These are phyloP conservation scores for Apodemia hepburni DNA, from an alignment of 2,888 invertebrate species.

Conservation along the genomic window DNA sequence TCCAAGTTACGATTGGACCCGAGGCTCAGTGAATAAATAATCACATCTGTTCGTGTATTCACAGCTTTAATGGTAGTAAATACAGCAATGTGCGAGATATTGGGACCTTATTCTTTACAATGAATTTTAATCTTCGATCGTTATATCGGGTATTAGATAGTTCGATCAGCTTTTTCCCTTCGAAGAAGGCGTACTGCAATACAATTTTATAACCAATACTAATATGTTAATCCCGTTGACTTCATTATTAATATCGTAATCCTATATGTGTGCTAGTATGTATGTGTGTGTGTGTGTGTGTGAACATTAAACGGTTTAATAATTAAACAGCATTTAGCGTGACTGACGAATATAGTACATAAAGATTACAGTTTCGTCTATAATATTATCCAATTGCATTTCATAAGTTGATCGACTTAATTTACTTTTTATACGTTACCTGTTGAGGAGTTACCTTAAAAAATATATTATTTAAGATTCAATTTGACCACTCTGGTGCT, in stretches of 20 bases:
- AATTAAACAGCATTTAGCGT: no score
- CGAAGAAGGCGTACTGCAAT: not conserved
- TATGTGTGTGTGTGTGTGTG: not conserved
- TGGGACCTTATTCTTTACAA: constrained; percentile 14
- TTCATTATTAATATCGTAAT: not conserved
- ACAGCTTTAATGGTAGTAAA: not conserved
- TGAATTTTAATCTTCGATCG: not conserved
- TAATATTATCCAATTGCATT: no score
- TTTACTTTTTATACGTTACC: no score
- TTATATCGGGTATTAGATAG: not conserved
- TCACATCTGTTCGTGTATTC: not conserved
- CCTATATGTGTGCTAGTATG: not conserved
- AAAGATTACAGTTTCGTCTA: no score
- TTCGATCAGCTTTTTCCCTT: not conserved
- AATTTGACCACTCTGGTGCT: no score
- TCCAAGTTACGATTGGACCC: not conserved
- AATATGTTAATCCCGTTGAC: not conserved
- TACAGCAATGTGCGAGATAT: constrained; percentile 21
- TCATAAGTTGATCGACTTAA: no score
- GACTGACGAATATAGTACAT: no score
- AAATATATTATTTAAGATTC: no score
- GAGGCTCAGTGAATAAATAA: not conserved
- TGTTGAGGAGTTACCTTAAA: no score
- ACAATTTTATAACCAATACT: no score
- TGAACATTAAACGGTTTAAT: no score